A percentile compares a stretch with the other conserved stretches of the same genome.
phyloP scores from a whole-genome alignment of 2,888 invertebrate genomes.

The Ormyrus labotus region DNA sequence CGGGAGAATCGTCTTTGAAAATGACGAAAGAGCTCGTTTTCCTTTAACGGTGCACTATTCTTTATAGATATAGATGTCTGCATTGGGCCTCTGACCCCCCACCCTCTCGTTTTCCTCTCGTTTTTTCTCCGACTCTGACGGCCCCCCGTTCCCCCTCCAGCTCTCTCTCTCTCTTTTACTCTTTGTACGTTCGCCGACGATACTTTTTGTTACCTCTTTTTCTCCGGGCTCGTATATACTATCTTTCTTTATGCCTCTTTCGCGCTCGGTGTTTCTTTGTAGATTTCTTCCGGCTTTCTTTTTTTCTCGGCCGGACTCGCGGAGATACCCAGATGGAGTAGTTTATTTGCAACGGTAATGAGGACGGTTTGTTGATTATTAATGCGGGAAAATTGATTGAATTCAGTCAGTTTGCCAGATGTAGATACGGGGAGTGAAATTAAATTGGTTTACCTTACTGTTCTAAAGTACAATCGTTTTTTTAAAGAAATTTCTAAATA shows the following conservation, averaged over 20 bases:
- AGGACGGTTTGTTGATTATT: conserved; percentile 29
- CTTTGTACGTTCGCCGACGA: conserved; percentile 16
- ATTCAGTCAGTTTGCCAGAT: no score
- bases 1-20: conserved; percentile 43
- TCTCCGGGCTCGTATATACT: conserved; percentile 12
- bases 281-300: not conserved
- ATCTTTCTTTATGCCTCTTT: conserved; percentile 28
- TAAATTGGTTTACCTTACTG: no score
- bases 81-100: not conserved
- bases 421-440: no score
- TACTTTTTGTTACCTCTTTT: conserved; percentile 30
- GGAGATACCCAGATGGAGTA: not conserved
- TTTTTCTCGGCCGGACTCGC: not conserved
- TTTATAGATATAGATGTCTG: conserved; percentile 6
- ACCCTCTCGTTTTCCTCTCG: no score
- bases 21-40: conserved; percentile 52
- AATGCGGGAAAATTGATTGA: not conserved
- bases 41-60: conserved; percentile 40
- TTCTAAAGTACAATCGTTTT: no score
- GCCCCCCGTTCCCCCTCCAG: not conserved
- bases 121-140: no score
- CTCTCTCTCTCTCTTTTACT: conserved; percentile 1
- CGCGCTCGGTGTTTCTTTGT: conserved; percentile 17
- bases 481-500: no score
- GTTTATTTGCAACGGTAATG: conserved; percentile 32